Evolutionary conservation across 1,140 invertebrate genomes (phyloP).

Genomic region (Apis mellifera): DNA sequence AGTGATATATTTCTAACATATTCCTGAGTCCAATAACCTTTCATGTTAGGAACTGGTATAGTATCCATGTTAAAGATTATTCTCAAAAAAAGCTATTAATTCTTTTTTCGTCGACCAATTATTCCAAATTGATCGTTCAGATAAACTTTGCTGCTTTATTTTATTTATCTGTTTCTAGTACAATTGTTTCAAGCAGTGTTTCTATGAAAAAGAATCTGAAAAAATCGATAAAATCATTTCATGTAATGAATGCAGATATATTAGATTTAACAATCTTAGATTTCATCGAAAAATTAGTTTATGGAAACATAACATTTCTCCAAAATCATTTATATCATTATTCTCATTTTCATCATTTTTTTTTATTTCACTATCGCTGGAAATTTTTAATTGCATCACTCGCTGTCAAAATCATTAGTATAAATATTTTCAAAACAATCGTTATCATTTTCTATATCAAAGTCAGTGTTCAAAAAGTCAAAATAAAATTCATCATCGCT

Average conservation of each 20-base stretch:
- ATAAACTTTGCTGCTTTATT: slow-evolving; percentile 5
- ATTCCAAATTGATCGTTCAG: slow-evolving; percentile 30
- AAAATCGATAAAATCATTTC: background rate
- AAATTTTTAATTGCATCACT: background rate
- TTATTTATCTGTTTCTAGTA: background rate
- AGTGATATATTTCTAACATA: background rate
- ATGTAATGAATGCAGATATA: background rate
- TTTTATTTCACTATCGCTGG: background rate
- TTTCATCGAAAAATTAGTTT: background rate
- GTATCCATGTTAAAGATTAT: background rate
- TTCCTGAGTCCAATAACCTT: background rate
- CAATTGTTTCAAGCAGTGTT: slow-evolving; percentile 17
- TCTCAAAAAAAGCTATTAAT: background rate
- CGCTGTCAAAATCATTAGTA: background rate
- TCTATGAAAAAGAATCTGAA: background rate
- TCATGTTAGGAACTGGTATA: background rate
- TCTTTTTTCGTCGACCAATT: slow-evolving; percentile 17
- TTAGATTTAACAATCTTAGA: background rate
- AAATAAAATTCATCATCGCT: background rate
- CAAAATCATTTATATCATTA: slow-evolving; percentile 1
- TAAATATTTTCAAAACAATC: background rate
- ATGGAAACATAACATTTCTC: background rate
- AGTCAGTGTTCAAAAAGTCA: background rate
- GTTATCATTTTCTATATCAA: slow-evolving; percentile 2
- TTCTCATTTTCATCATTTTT: slow-evolving; percentile 1